Percentiles rank a stretch among this genome's conserved stretches.
These are phyloP conservation scores for Stictonetta naevosa DNA, from an alignment of 2,113 vertebrate species.

Conservation along the genomic window DNA sequence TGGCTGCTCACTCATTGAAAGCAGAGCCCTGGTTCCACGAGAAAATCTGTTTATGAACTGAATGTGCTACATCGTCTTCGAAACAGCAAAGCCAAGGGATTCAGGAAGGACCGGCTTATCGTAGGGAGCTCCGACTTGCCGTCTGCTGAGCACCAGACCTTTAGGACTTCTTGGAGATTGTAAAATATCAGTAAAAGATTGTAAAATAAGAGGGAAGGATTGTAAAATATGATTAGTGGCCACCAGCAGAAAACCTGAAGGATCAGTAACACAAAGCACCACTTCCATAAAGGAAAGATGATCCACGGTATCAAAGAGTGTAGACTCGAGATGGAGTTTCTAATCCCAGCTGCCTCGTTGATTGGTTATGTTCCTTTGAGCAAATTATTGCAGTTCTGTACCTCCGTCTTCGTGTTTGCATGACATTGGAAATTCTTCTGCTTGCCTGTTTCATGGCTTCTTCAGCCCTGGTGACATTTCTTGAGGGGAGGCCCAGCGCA, in stretches of 20 bases:
- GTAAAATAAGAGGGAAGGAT: neutral
- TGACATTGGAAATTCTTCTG: neutral
- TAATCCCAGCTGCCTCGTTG: neutral
- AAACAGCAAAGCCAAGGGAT: neutral
- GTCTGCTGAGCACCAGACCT: neutral
- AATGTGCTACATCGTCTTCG: neutral
- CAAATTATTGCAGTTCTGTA: neutral
- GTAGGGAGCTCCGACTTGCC: neutral
- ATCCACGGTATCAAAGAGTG: neutral
- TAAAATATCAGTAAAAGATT: neutral
- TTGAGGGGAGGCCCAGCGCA: neutral
- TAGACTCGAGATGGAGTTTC: neutral
- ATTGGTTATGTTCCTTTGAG: neutral
- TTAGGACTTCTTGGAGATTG: neutral
- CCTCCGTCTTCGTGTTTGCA: neutral
- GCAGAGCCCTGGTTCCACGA: neutral
- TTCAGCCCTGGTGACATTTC: neutral
- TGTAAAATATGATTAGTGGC: constrained; percentile 21
- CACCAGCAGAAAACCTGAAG: constrained; percentile 20
- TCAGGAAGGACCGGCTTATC: neutral
- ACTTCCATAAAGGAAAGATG: constrained; percentile 6
- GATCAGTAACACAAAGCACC: neutral
- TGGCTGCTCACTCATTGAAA: neutral
- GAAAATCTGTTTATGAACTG: neutral
- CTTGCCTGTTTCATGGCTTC: neutral